A percentile compares a stretch with the other conserved stretches of the same genome.
phyloP scores from a whole-genome alignment of 1,140 invertebrate species.

The Bombus superbus region DNA sequence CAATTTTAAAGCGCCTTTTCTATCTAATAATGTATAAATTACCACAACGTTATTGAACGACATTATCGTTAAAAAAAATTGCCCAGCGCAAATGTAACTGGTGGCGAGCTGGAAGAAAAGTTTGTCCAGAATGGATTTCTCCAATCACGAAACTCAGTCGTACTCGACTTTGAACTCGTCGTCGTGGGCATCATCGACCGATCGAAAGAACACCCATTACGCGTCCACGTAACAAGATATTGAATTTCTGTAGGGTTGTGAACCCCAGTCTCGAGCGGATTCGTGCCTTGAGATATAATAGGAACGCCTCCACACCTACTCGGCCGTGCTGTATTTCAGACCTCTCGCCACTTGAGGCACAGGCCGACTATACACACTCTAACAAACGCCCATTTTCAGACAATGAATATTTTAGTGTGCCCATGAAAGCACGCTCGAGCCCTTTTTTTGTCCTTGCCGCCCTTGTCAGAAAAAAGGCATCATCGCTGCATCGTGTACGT shows the following conservation, averaged over 20 bases:
- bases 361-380: constrained; percentile 57
- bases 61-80: constrained; percentile 56
- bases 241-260: constrained; percentile 61
- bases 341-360: constrained; percentile 48
- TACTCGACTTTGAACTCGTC: constrained; percentile 48
- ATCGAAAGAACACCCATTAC: constrained; percentile 60
- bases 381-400: constrained; percentile 74
- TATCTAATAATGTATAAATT: constrained; percentile 40
- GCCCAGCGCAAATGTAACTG: background rate
- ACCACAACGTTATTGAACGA: constrained; percentile 9
- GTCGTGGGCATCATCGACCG: constrained; percentile 27
- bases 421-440: constrained; percentile 64
- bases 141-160: background rate
- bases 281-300: constrained; percentile 69
- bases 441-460: constrained; percentile 46
- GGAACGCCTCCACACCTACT: constrained; percentile 63
- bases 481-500: constrained; percentile 43
- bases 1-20: constrained; percentile 25
- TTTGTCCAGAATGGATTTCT: background rate
- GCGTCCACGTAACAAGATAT: constrained; percentile 65
- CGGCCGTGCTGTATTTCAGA: constrained; percentile 43
- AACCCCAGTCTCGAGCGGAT: constrained; percentile 45
- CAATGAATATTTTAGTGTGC: constrained; percentile 74
- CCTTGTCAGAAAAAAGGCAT: constrained; percentile 68
- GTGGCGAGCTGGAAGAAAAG: background rate